phyloP scores from a whole-genome alignment of 2,113 vertebrate species.

The Galbula dea region DNA sequence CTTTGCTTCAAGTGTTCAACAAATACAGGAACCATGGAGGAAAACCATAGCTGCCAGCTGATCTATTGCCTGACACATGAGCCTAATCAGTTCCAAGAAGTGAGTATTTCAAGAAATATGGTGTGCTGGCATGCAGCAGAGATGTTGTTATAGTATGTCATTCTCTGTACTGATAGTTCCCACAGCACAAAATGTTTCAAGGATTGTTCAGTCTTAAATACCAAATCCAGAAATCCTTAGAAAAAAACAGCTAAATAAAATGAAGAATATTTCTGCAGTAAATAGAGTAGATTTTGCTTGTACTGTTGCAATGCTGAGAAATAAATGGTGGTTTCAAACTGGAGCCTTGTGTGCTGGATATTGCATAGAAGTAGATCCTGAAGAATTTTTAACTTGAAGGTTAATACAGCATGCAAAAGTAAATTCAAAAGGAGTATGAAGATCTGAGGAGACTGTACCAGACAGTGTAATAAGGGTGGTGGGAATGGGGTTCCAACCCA shows the following conservation, averaged over 20 bases:
- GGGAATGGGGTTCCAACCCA: not conserved
- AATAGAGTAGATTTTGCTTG: not conserved
- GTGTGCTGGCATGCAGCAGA: constrained; percentile 18
- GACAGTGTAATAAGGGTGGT: not conserved
- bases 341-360: not conserved
- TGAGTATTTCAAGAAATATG: constrained; percentile 50
- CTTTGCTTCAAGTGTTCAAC: not conserved
- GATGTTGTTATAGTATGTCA: constrained; percentile 36
- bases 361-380: not conserved
- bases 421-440: not conserved
- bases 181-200: not conserved
- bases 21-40: not conserved
- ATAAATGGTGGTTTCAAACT: not conserved
- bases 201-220: not conserved
- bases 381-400: not conserved
- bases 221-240: not conserved
- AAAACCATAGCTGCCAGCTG: constrained; percentile 21
- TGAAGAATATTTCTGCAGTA: not conserved
- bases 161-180: constrained; percentile 3
- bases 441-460: not conserved
- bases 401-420: not conserved
- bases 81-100: constrained; percentile 46
- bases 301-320: not conserved
- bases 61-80: constrained; percentile 38
- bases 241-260: not conserved